Conservation (phyloP, 1,140 invertebrate genomes). For the Sminthurinus signatus region DNA sequence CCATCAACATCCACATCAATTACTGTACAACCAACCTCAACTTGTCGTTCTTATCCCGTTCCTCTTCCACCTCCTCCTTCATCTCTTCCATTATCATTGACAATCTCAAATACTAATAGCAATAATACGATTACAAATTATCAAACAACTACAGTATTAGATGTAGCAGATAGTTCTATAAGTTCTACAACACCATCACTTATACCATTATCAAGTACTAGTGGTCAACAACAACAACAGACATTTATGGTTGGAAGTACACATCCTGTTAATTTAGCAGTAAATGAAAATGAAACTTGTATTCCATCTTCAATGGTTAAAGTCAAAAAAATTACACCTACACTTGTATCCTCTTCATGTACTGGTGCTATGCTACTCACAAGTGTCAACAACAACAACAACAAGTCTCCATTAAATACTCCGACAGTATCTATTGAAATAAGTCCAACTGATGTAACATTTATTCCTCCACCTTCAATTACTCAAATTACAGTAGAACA, state of each 20-base stretch:
- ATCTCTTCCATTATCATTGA: neutral
- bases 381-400: too few species aligned
- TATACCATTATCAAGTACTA: neutral
- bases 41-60: neutral
- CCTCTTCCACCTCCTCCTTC: neutral
- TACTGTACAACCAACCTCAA: neutral
- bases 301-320: too few species aligned
- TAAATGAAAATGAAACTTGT: too few species aligned
- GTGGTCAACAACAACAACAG: too few species aligned
- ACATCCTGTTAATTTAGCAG: too few species aligned
- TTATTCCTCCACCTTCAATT: too few species aligned
- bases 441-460: too few species aligned
- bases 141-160: neutral
- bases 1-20: neutral
- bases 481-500: too few species aligned
- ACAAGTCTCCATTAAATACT: too few species aligned
- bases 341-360: neutral
- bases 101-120: neutral
- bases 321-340: conserved; percentile 8
- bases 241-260: too few species aligned
- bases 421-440: too few species aligned
- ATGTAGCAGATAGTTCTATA: neutral
- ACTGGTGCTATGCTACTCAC: neutral
- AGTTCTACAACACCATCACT: neutral
- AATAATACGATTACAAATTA: neutral